Base-by-base conservation (phyloP, 2,888 invertebrate species). In the Melangyna quadrimaculata region DNA sequence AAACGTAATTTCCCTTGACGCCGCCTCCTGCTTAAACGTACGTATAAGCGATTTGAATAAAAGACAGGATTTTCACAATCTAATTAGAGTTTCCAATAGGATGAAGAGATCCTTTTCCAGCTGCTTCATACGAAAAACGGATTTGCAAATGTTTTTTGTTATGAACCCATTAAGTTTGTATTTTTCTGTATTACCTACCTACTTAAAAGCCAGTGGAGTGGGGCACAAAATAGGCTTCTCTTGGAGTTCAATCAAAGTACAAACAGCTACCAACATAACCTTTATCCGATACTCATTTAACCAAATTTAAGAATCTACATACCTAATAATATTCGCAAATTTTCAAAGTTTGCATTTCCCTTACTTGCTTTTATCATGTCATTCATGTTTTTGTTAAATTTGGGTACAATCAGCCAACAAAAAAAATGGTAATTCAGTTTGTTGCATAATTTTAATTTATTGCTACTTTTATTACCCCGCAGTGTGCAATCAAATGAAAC, bases 391-490 rank as follows among this genome's bases (percentile, higher is more conserved):
- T 37, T 7, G 17, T 14, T 22, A 22, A 35, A 59, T 19, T 59
- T 57, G 3, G 9, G 17, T 29, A 17, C 1, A 55, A 29, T 29
- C 2, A 3, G 10, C 29, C 55, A 6, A 53, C 29, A 55, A 55
- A 53, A 55, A 55, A 55, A 32, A 55, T 19, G 5, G 17, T 55
- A 32, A 59, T 59, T 22, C 8, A 59, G 8, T 22, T 22, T 59
- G 37, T 59, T 59, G 37, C 37, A 59, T 59, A 59, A 59, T 45
- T 65, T 65, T n/a, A 65, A 45, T 45, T 45, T 45, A 65, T 65
- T 65, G 65, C 9, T 19, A 32, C n/a, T 37, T 59, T 53, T 55
- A 55, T 55, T 32, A 17, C 55, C 7, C 10, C n/a, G 29, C 29
- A 55, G 35, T 59, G 22, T 29, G 29, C 55, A 55, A 29, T 55